Conservation (phyloP, 2,888 invertebrate genomes). For the Cenopis cana region DNA sequence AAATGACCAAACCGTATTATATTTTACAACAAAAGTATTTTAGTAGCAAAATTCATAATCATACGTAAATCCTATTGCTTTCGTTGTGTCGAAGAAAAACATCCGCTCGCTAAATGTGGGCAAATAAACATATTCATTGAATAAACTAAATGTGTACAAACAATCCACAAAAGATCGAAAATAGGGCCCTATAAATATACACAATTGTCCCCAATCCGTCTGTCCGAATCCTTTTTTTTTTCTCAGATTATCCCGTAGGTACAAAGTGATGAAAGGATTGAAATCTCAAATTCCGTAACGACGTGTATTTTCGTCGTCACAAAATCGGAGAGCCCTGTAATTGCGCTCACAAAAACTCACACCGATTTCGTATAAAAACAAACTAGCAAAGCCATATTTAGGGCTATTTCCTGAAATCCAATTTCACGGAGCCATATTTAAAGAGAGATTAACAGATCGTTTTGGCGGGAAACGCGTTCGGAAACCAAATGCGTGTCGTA, state of each 20-base stretch:
- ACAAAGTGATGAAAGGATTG: constrained; percentile 58
- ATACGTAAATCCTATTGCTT: constrained; percentile 48
- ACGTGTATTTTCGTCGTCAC: constrained; percentile 50
- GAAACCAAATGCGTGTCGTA: constrained; percentile 69
- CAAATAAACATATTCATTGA: constrained; percentile 68
- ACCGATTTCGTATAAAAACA: constrained; percentile 57
- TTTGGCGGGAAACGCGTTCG: constrained; percentile 76
- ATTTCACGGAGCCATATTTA: constrained; percentile 70
- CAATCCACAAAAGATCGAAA: constrained; percentile 64
- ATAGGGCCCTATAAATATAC: constrained; percentile 71
- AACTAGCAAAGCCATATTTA: constrained; percentile 66
- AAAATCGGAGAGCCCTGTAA: constrained; percentile 43
- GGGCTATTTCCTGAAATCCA: constrained; percentile 65
- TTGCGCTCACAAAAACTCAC: constrained; percentile 41
- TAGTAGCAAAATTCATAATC: constrained; percentile 49
- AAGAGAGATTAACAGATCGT: constrained; percentile 70
- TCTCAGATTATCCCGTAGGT: constrained; percentile 56
- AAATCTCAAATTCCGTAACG: constrained; percentile 54
- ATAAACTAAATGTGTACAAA: constrained; percentile 80
- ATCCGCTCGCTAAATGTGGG: constrained; percentile 76
- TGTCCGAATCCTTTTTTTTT: constrained; percentile 59
- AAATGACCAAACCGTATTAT: constrained; percentile 36
- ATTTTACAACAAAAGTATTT: constrained; percentile 48
- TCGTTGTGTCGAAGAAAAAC: constrained; percentile 70
- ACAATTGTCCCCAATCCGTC: constrained; percentile 62